Evolutionary conservation across 2,888 invertebrate species (phyloP).

Genomic region (Pomacea canaliculata): DNA sequence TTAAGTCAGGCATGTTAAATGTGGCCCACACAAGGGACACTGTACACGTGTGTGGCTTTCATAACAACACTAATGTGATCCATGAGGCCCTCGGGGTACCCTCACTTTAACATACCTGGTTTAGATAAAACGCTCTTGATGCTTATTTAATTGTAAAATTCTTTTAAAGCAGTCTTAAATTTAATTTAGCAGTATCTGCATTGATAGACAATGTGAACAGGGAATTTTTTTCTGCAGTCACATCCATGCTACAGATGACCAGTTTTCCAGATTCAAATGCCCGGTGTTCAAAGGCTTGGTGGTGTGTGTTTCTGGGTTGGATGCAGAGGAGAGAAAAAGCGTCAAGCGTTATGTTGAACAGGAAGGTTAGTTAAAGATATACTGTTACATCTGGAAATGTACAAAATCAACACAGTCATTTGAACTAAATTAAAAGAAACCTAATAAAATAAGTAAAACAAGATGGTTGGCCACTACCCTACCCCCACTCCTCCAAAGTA

Average conservation of each 20-base stretch:
- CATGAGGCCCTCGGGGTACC: too few relatives aligned
- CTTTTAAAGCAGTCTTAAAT: not conserved
- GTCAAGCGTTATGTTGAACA: constrained; percentile 79
- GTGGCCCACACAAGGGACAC: too few relatives aligned
- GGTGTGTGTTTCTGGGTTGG: constrained; percentile 84
- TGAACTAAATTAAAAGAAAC: not conserved
- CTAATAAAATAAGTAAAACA: not conserved
- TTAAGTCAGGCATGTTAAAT: too few relatives aligned
- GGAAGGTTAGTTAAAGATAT: constrained; percentile 74
- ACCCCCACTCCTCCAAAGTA: too few relatives aligned
- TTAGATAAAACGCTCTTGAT: too few relatives aligned
- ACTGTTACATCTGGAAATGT: not conserved
- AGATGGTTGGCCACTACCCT: too few relatives aligned
- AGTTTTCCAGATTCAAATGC: constrained; percentile 75
- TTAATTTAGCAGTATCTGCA: too few relatives aligned
- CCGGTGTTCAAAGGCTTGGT: constrained; percentile 84
- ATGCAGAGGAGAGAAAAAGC: constrained; percentile 75
- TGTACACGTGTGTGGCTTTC: too few relatives aligned
- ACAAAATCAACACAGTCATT: not conserved
- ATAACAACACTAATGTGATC: too few relatives aligned
- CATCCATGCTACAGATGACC: constrained; percentile 53
- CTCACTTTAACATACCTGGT: too few relatives aligned
- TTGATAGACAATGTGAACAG: too few relatives aligned
- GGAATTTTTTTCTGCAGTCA: constrained; percentile 40
- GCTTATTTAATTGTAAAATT: too few relatives aligned